Percentiles rank a stretch among this genome's conserved stretches.
Evolutionary conservation across 1,140 invertebrate genomes (phyloP).

Genomic region (Drosophila grimshawi): DNA sequence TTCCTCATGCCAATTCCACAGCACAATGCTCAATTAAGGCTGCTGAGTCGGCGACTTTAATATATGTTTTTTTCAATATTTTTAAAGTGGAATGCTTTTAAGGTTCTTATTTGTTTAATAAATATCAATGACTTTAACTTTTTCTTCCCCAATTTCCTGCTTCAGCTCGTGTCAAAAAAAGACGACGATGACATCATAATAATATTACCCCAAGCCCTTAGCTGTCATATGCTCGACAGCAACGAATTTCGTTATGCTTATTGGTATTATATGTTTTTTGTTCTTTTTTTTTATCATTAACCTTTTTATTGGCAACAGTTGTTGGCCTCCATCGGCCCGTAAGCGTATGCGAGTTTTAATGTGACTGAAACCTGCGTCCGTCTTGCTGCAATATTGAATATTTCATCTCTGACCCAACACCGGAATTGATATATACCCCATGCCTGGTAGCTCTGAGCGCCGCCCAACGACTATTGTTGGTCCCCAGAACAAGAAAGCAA

Average conservation of each 20-base stretch:
- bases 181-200: not conserved
- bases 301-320: constrained; percentile 68
- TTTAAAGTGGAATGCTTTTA: not conserved
- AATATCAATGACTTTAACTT: not conserved
- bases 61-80: not conserved
- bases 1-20: not conserved
- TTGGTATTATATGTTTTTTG: constrained; percentile 29
- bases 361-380: constrained; percentile 66
- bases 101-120: not conserved
- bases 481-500: not conserved
- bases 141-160: not conserved
- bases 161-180: not conserved
- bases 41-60: too few relatives aligned
- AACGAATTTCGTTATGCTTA: constrained; percentile 27
- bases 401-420: constrained; percentile 59
- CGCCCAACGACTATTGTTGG: not conserved
- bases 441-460: too few relatives aligned
- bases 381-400: constrained; percentile 77
- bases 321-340: constrained; percentile 33
- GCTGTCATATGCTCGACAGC: constrained; percentile 32
- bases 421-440: too few relatives aligned
- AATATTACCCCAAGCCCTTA: not conserved
- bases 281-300: constrained; percentile 73
- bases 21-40: not conserved
- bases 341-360: constrained; percentile 61